A percentile compares a stretch with the other conserved stretches of the same genome.
Conservation (phyloP, 2,888 invertebrate genomes). For the Aphelenchoides bicaudatus region DNA sequence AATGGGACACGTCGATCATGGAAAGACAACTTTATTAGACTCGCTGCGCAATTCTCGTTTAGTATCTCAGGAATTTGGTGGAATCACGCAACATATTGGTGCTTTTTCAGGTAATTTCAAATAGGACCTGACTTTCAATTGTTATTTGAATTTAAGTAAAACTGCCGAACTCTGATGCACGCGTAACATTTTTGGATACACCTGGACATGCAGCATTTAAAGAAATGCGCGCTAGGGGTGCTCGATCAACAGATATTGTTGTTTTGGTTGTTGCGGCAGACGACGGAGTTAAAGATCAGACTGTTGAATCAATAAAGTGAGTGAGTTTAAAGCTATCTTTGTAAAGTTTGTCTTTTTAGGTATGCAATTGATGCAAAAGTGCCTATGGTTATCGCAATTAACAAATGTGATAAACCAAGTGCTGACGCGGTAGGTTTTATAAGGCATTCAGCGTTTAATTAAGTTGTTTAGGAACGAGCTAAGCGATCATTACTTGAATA, state of each 20-base stretch:
- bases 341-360: constrained; percentile 22
- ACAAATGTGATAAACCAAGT: constrained; percentile 90
- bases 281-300: constrained; percentile 96
- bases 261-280: constrained; percentile 86
- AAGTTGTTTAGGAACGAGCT: constrained; percentile 69
- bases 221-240: constrained; percentile 76
- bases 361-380: constrained; percentile 71
- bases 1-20: constrained; percentile 99
- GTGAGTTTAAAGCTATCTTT: background rate
- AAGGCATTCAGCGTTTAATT: constrained; percentile 4
- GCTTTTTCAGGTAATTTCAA: constrained; percentile 73
- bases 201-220: constrained; percentile 97
- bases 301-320: constrained; percentile 75
- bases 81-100: constrained; percentile 97
- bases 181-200: constrained; percentile 89
- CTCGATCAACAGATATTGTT: constrained; percentile 83
- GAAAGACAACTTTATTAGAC: constrained; percentile 85
- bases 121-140: constrained; percentile 13
- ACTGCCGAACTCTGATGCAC: constrained; percentile 27
- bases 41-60: constrained; percentile 71
- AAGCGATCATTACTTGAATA: constrained; percentile 74
- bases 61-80: constrained; percentile 88
- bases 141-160: constrained; percentile 29
- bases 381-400: constrained; percentile 90
- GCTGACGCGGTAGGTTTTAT: constrained; percentile 74